These are phyloP conservation scores for Otus scops DNA, from an alignment of 2,797 vertebrate species.

Conservation along the genomic window DNA sequence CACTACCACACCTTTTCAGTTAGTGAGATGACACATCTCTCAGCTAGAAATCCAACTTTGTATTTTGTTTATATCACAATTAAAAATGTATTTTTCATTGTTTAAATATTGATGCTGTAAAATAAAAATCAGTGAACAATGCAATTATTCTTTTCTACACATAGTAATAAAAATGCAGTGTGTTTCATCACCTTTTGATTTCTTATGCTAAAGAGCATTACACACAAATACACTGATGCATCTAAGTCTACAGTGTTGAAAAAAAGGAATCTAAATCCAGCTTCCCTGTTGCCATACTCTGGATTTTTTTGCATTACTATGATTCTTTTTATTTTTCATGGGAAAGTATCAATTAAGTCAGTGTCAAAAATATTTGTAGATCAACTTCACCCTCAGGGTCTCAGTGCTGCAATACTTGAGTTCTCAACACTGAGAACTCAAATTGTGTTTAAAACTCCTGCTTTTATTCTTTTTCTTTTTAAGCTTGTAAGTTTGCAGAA, in stretches of 20 bases:
- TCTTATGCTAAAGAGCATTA: background rate
- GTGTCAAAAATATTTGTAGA: background rate
- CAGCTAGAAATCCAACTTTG: background rate
- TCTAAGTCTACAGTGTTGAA: background rate
- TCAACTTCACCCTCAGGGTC: background rate
- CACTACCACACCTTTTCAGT: rapidly evolving
- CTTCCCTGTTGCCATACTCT: background rate
- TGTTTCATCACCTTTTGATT: background rate
- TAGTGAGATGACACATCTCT: background rate
- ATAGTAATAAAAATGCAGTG: background rate
- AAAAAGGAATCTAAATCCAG: background rate
- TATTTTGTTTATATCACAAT: background rate
- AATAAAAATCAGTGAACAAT: background rate
- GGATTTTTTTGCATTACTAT: background rate
- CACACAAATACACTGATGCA: background rate
- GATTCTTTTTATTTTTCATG: background rate
- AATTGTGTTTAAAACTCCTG: background rate
- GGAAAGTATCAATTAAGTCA: background rate
- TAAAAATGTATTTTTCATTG: too few species aligned
- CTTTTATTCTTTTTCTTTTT: background rate
- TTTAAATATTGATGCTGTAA: background rate
- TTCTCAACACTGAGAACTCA: background rate
- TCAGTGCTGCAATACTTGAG: background rate
- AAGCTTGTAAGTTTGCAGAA: background rate
- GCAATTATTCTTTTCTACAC: background rate